Evolutionary conservation across 2,888 invertebrate species (phyloP), one percentile per base, ranked within the genome.

Genomic region (Morpho helenor): DNA sequence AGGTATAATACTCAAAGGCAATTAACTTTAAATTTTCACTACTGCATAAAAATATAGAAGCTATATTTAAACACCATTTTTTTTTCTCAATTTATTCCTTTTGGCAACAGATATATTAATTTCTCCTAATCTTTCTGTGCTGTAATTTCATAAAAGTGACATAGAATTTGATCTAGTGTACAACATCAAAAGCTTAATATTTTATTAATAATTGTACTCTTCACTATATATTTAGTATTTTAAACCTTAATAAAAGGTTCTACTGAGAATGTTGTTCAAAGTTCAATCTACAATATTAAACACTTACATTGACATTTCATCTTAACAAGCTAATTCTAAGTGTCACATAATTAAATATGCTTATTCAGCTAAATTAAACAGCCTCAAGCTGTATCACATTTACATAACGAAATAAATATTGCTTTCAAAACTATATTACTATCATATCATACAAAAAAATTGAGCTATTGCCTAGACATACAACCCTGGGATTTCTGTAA

Each of bases 391-490:
- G 86, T 71, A 81, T 83, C 81, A 84, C 80, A 83, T 80, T 80
- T 81, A 69, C 77, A 71, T 76, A 79, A 80, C 70, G 78, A 78
- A 82, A 85, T 81, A 84, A 82, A 80, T 78, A 79, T 73, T 72
- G 72, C 74, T 74, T 72, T 80, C 75, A 72, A 77, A 57, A 60
- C 59, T 57, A 59, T 80, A 78, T 82, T 73, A 75, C 78, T 72
- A 75, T 73, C 76, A 84, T 79, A 82, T 72, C 73, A 71, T 72
- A 70, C 71, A 75, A 70, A 9, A 75, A 61, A 80, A 86, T 83
- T 85, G 84, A 88, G 87, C 87, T 90, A 88, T 87, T 84, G 83
- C 75, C 84, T 89, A 87, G 74, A 82, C 82, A 77, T 82, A 84
- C 88, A 89, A 90, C 89, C 89, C 87, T 77, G 82, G 87, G 86